A percentile compares a stretch with the other conserved stretches of the same genome.
These are phyloP conservation scores for Adelphocoris suturalis DNA, from an alignment of 2,888 invertebrate genomes.

Conservation along the genomic window DNA sequence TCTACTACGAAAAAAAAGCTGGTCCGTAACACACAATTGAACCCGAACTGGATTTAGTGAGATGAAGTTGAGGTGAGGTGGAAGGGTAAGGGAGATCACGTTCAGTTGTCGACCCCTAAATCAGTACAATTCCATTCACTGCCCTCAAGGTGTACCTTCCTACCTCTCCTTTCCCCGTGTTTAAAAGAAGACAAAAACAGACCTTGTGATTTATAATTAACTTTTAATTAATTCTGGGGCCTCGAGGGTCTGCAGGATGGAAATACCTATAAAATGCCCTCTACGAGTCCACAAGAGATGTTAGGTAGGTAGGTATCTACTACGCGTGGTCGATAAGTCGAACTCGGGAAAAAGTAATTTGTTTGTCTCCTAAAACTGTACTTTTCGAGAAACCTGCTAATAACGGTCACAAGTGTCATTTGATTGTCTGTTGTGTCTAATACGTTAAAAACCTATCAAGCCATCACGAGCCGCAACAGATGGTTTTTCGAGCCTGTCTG, in stretches of 20 bases:
- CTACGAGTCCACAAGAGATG: background rate
- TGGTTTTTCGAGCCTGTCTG: too few relatives aligned
- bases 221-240: constrained; percentile 56
- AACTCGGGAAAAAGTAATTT: too few relatives aligned
- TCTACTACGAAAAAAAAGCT: background rate
- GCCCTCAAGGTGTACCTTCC: constrained; percentile 2
- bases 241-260: constrained; percentile 38
- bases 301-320: too few relatives aligned
- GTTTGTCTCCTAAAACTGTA: too few relatives aligned
- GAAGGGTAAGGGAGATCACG: background rate
- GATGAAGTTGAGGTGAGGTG: background rate
- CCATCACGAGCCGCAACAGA: too few relatives aligned
- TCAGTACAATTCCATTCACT: constrained; percentile 35
- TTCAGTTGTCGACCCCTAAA: constrained; percentile 31
- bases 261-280: background rate
- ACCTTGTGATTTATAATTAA: constrained; percentile 52
- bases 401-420: too few relatives aligned
- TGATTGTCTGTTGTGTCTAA: too few relatives aligned
- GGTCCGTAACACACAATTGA: constrained; percentile 46
- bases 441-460: too few relatives aligned
- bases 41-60: constrained; percentile 20
- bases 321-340: too few relatives aligned
- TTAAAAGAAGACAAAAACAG: constrained; percentile 27
- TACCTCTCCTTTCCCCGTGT: background rate
- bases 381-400: too few relatives aligned